Evolutionary conservation across 2,888 invertebrate genomes (phyloP).

Genomic region (Oligia latruncula): DNA sequence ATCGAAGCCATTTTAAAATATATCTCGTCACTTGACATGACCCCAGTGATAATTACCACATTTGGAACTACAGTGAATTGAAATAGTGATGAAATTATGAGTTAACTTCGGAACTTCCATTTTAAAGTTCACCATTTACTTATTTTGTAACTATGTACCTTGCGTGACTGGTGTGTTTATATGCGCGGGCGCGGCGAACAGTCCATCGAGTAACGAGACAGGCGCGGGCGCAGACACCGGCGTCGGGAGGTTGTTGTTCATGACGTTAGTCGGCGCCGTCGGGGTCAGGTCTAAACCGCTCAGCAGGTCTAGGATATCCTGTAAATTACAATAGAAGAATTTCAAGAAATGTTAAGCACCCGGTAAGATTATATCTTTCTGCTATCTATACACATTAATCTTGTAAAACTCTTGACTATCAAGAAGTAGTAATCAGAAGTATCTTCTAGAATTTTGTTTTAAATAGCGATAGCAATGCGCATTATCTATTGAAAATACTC

Average conservation of each 20-base stretch:
- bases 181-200: constrained; percentile 81
- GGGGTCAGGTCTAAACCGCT: constrained; percentile 92
- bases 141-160: constrained; percentile 46
- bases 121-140: not conserved
- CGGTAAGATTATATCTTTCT: not conserved
- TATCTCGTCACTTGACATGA: too few species aligned
- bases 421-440: not conserved
- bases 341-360: not conserved
- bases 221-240: constrained; percentile 69
- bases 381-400: not conserved
- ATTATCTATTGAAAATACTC: not conserved
- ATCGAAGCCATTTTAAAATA: too few species aligned
- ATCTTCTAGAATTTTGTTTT: too few species aligned
- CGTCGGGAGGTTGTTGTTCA: constrained; percentile 65
- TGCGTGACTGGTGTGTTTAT: constrained; percentile 54
- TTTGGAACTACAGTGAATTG: not conserved
- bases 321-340: constrained; percentile 65
- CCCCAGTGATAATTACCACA: too few species aligned
- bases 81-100: not conserved
- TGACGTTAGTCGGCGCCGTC: constrained; percentile 52
- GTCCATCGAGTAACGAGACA: constrained; percentile 90
- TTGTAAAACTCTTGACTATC: not conserved
- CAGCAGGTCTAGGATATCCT: constrained; percentile 96
- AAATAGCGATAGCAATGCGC: not conserved
- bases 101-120: not conserved